phyloP scores from a whole-genome alignment of 2,113 vertebrate species.

The Mixornis gularis region DNA sequence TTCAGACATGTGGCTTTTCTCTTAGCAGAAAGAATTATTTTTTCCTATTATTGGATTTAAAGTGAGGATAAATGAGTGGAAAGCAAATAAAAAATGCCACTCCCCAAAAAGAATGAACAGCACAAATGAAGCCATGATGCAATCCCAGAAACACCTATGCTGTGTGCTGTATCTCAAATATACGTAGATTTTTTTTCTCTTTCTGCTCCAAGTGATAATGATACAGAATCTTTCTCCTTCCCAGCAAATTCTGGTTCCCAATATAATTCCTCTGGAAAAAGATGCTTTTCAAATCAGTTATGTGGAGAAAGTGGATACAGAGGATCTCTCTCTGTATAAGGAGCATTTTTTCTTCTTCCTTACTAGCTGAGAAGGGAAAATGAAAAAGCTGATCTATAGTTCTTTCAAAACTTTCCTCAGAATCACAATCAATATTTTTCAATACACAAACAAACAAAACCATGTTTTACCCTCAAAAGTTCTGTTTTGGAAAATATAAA shows the following conservation, averaged over 20 bases:
- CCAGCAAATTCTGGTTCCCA: background rate
- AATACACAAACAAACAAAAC: background rate
- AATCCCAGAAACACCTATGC: background rate
- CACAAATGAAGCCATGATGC: background rate
- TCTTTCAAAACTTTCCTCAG: background rate
- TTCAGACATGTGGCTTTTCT: background rate
- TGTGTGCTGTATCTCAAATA: background rate
- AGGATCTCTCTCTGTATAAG: background rate
- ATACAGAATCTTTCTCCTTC: background rate
- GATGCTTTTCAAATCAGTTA: background rate
- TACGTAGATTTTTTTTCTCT: background rate
- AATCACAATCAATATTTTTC: background rate
- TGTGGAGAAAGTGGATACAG: background rate
- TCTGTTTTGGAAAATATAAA: background rate
- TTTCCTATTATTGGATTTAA: background rate
- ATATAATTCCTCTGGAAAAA: background rate
- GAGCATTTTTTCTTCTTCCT: background rate
- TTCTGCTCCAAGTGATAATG: background rate
- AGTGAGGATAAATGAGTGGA: background rate
- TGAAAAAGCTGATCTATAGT: background rate
- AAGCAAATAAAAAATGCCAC: background rate
- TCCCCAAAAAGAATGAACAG: background rate
- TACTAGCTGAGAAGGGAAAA: background rate
- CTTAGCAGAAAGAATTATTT: background rate
- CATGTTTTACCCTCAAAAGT: background rate